phyloP scores from a whole-genome alignment of 1,140 invertebrate species.

The Babylonia areolata region DNA sequence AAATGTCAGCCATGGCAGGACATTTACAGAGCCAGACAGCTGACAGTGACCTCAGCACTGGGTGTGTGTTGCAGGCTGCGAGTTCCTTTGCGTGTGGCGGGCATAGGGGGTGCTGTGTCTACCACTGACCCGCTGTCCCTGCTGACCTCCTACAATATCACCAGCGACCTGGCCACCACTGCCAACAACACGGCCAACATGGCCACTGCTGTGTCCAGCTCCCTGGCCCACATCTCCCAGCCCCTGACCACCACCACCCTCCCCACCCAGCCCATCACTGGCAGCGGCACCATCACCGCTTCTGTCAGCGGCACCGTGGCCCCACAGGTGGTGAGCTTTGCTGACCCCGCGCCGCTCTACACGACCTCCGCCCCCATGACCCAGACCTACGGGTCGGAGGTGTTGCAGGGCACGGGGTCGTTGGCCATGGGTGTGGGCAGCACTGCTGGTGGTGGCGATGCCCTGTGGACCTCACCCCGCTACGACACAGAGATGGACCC shows the following conservation, averaged over 20 bases:
- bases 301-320: no score
- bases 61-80: neutral
- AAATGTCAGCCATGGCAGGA: no score
- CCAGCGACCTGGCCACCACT: neutral
- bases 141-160: neutral
- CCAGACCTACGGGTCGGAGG: constrained; percentile 35
- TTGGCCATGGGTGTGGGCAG: no score
- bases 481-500: no score
- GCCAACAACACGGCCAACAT: neutral
- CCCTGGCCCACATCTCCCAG: neutral
- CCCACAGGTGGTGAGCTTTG: neutral
- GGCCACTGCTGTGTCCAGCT: neutral
- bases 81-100: neutral
- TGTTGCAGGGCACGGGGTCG: constrained; percentile 11
- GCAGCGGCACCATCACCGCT: constrained; percentile 8
- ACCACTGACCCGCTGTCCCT: neutral
- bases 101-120: neutral
- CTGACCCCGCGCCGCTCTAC: neutral
- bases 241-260: neutral
- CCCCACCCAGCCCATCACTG: neutral
- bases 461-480: no score
- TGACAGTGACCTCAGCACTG: no score
- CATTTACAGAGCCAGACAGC: no score
- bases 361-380: constrained; percentile 27
- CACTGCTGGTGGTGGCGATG: no score